Conservation (phyloP, 2,888 invertebrate genomes). For the Diarsia dahlii region DNA sequence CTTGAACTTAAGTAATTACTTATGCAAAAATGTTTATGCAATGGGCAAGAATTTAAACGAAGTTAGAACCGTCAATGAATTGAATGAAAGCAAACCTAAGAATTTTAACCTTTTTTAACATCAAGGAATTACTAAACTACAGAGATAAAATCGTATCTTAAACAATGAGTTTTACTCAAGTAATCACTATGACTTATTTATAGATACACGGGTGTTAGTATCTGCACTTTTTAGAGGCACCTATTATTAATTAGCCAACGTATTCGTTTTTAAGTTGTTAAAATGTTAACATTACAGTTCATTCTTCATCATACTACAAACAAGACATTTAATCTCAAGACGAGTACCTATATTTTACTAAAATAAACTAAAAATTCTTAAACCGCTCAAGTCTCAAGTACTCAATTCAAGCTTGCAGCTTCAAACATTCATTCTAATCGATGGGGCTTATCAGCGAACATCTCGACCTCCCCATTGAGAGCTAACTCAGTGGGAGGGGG, state of each 20-base stretch:
- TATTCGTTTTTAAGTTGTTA: background rate
- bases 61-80: too few relatives aligned
- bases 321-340: background rate
- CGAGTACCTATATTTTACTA: background rate
- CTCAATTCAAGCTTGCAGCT: constrained; percentile 46
- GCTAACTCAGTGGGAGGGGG: constrained; percentile 67
- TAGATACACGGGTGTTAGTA: too few relatives aligned
- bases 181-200: too few relatives aligned
- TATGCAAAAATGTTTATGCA: too few relatives aligned
- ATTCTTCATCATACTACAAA: background rate
- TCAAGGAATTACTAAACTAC: too few relatives aligned
- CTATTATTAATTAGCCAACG: background rate
- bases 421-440: constrained; percentile 68
- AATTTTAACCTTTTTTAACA: too few relatives aligned
- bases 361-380: constrained; percentile 13
- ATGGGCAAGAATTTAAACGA: too few relatives aligned
- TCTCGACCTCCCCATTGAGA: constrained; percentile 71
- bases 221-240: too few relatives aligned
- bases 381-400: constrained; percentile 33
- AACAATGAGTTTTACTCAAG: too few relatives aligned
- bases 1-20: too few relatives aligned
- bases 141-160: too few relatives aligned
- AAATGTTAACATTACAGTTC: background rate
- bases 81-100: too few relatives aligned
- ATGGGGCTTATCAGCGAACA: constrained; percentile 76